A percentile compares a stretch with the other conserved stretches of the same genome.
Evolutionary conservation across 2,797 vertebrate species (phyloP).

Genomic region (Acanthornis magna): DNA sequence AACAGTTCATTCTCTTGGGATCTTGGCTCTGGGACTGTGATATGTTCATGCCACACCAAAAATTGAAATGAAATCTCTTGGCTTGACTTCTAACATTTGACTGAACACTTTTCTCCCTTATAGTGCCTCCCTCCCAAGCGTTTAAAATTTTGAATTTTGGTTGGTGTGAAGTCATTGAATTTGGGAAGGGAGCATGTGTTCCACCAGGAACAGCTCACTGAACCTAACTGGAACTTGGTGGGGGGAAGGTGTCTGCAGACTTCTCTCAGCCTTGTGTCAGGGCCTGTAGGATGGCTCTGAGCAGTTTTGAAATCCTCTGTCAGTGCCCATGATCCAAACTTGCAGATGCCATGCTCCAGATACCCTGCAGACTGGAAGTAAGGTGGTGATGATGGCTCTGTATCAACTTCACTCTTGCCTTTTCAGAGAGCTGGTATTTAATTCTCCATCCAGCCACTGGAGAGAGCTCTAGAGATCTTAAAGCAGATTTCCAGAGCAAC

Average conservation of each 20-base stretch:
- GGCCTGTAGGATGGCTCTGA: background rate
- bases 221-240: background rate
- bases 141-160: background rate
- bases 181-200: background rate
- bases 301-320: background rate
- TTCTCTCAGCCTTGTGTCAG: background rate
- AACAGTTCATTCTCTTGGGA: background rate
- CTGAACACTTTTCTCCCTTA: background rate
- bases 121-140: background rate
- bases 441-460: slow-evolving; percentile 41
- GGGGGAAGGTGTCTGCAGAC: background rate
- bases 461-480: slow-evolving; percentile 55
- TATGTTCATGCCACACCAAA: background rate
- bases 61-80: background rate
- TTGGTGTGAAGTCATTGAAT: background rate
- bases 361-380: background rate
- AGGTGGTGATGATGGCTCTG: background rate
- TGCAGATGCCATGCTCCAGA: background rate
- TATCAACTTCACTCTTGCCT: background rate
- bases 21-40: background rate
- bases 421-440: background rate
- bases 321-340: background rate
- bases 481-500: background rate
- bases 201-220: background rate
- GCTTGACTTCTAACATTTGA: background rate